Conservation (phyloP, 2,113 vertebrate genomes). For the Amazona vittata region DNA sequence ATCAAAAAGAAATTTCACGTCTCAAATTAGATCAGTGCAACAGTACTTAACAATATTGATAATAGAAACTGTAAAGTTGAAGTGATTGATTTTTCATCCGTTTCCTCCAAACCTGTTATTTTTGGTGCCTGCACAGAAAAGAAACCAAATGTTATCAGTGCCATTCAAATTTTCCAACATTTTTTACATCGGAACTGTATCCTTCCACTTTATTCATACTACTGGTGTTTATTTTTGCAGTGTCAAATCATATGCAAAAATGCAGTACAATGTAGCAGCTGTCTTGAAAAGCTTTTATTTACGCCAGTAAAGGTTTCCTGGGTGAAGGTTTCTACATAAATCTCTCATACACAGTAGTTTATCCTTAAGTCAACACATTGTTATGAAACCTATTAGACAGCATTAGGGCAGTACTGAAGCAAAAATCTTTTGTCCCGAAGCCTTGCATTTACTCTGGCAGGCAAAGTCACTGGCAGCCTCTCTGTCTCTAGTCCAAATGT, state of each 20-base stretch:
- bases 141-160: not conserved
- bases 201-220: not conserved
- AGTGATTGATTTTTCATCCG: slow-evolving; percentile 19
- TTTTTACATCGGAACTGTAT: not conserved
- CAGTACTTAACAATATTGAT: slow-evolving; percentile 27
- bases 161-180: not conserved
- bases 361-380: not conserved
- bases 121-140: not conserved
- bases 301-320: not conserved
- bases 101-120: not conserved
- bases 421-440: not conserved
- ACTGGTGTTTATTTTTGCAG: not conserved
- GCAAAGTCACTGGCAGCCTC: not conserved
- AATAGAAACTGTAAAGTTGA: not conserved
- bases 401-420: not conserved
- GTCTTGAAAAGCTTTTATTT: not conserved
- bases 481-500: not conserved
- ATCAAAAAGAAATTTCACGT: not conserved
- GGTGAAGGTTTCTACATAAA: not conserved
- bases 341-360: not conserved
- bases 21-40: not conserved
- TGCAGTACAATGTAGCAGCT: not conserved
- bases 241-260: not conserved
- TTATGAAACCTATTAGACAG: not conserved
- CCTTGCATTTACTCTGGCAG: not conserved